Percentiles rank a stretch among this genome's conserved stretches.
Evolutionary conservation across 2,797 vertebrate species (phyloP).

Genomic region (Oceanodroma leucorhoa): DNA sequence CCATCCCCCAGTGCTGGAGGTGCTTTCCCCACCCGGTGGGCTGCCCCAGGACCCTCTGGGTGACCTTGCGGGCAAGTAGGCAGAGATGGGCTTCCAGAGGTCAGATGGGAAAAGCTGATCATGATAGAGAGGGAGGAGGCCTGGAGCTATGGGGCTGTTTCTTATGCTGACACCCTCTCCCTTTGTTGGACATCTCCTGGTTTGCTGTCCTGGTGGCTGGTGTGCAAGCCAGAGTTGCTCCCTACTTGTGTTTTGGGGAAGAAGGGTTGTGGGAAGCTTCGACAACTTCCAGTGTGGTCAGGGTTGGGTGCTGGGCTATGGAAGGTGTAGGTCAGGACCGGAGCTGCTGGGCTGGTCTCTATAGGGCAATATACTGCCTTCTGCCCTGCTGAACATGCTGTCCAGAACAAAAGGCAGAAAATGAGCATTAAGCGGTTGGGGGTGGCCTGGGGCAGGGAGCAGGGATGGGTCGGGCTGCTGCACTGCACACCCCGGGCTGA

Average conservation of each 20-base stretch:
- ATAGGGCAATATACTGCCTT: fast-evolving
- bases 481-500: fast-evolving
- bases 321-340: background rate
- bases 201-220: background rate
- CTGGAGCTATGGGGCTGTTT: background rate
- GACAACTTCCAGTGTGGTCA: fast-evolving
- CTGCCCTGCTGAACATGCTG: fast-evolving
- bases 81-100: background rate
- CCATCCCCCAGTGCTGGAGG: background rate
- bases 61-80: background rate
- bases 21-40: fast-evolving
- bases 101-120: background rate
- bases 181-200: background rate
- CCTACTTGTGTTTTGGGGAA: background rate
- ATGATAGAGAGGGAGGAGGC: background rate
- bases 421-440: background rate
- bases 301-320: background rate
- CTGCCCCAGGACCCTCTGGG: background rate
- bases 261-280: background rate
- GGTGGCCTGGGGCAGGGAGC: too few species aligned
- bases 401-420: background rate
- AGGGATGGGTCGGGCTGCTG: fast-evolving
- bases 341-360: background rate
- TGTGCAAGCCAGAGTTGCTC: background rate
- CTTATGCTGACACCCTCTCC: background rate